phyloP scores from a whole-genome alignment of 2,797 vertebrate species.

The Sparus aurata region DNA sequence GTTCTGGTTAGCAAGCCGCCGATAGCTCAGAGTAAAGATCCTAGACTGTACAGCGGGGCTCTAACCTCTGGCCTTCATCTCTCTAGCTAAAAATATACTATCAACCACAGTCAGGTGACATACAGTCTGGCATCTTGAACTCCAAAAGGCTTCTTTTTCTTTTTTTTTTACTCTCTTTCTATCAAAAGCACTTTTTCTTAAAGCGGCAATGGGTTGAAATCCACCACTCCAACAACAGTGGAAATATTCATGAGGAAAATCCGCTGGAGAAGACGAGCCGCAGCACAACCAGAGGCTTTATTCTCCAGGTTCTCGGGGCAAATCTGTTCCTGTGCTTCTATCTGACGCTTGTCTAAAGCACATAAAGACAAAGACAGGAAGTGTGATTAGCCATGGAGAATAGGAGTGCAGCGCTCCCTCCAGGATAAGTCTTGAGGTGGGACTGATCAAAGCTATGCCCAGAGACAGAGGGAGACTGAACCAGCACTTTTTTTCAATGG shows the following conservation, averaged over 20 bases:
- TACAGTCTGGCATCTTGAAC: constrained; percentile 49
- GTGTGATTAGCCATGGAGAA: constrained; percentile 84
- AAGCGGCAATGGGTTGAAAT: constrained; percentile 73
- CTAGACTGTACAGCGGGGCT: constrained; percentile 14
- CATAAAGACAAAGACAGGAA: constrained; percentile 85
- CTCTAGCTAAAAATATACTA: constrained; percentile 60
- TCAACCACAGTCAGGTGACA: constrained; percentile 47
- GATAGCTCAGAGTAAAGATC: constrained; percentile 1
- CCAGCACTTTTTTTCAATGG: constrained; percentile 85
- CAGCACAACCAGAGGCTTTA: constrained; percentile 83
- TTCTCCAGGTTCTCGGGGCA: constrained; percentile 79
- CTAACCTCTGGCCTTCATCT: constrained; percentile 52
- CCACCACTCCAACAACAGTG: constrained; percentile 66
- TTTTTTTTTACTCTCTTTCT: constrained; percentile 35
- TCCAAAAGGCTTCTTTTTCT: constrained; percentile 37
- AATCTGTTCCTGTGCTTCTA: constrained; percentile 79
- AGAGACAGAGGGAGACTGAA: constrained; percentile 86
- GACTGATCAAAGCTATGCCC: constrained; percentile 89
- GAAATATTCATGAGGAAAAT: constrained; percentile 82
- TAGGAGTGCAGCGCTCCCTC: constrained; percentile 79
- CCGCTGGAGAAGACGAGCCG: constrained; percentile 71
- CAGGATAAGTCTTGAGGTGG: constrained; percentile 87
- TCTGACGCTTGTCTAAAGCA: constrained; percentile 83
- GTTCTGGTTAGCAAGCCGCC: constrained; percentile 15
- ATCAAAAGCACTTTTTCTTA: constrained; percentile 63